A percentile compares a stretch with the other conserved stretches of the same genome.
Conservation (phyloP, 2,888 invertebrate genomes). For the Thera obeliscata region DNA sequence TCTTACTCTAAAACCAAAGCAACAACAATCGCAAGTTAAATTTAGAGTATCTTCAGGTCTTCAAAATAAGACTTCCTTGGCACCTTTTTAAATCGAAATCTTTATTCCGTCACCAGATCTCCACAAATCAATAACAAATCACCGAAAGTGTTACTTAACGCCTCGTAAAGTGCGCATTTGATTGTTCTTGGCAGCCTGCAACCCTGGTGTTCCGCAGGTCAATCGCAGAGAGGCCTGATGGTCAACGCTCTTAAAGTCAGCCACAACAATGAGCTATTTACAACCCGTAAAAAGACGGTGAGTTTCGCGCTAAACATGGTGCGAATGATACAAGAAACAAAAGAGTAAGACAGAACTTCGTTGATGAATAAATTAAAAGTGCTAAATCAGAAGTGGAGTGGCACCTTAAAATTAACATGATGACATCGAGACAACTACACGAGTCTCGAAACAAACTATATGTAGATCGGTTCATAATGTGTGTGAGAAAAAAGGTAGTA, state of each 20-base stretch:
- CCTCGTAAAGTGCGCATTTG: conserved; percentile 46
- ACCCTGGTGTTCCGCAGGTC: conserved; percentile 50
- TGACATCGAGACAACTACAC: neutral
- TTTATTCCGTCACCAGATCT: conserved; percentile 12
- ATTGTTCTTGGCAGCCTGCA: conserved; percentile 52
- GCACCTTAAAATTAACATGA: neutral
- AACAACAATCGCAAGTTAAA: conserved; percentile 9
- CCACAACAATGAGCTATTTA: conserved; percentile 36
- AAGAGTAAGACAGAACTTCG: neutral
- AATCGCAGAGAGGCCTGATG: conserved; percentile 45
- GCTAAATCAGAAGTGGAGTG: neutral
- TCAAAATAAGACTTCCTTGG: conserved; percentile 29
- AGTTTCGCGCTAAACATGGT: conserved; percentile 24
- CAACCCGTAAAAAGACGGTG: conserved; percentile 17
- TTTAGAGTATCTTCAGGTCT: conserved; percentile 10
- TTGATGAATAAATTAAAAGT: neutral
- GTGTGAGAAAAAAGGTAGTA: too few relatives aligned
- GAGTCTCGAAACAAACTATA: neutral
- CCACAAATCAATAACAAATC: conserved; percentile 35
- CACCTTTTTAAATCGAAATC: conserved; percentile 15
- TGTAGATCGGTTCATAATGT: too few relatives aligned
- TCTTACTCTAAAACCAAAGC: conserved; percentile 4
- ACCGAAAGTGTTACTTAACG: conserved; percentile 32
- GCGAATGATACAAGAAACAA: neutral
- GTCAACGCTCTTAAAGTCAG: conserved; percentile 39